Percentiles rank a stretch among this genome's conserved stretches.
These are phyloP conservation scores for Lycaena phlaeas DNA, from an alignment of 2,888 invertebrate species.

Conservation along the genomic window DNA sequence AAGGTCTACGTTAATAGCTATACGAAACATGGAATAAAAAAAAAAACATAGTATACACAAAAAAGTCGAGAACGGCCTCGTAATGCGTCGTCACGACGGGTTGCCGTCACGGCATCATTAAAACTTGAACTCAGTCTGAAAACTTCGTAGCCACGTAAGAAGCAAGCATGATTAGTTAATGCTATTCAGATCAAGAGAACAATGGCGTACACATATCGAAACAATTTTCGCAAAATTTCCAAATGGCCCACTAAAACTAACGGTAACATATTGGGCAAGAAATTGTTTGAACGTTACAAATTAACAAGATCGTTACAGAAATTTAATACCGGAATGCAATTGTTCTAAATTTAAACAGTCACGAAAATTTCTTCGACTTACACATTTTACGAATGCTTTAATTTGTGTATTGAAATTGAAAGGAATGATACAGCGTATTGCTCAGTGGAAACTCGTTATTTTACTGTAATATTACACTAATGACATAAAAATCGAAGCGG, in stretches of 20 bases:
- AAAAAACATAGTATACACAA: too few species aligned
- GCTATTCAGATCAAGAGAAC: neutral
- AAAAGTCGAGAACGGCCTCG: too few species aligned
- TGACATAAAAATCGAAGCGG: too few species aligned
- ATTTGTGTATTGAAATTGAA: neutral
- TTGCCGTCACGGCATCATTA: too few species aligned
- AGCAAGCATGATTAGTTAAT: slow-evolving; percentile 4
- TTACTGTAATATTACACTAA: too few species aligned
- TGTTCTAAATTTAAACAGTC: slow-evolving; percentile 13
- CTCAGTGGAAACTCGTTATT: too few species aligned
- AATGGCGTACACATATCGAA: slow-evolving; percentile 6
- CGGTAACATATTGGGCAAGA: slow-evolving; percentile 16
- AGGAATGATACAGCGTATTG: neutral
- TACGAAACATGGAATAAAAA: too few species aligned
- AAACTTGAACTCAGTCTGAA: too few species aligned
- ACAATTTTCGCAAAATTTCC: slow-evolving; percentile 5
- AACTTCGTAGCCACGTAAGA: too few species aligned
- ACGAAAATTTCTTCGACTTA: slow-evolving; percentile 12
- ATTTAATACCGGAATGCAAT: slow-evolving; percentile 15
- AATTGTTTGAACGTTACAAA: slow-evolving; percentile 12
- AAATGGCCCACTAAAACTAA: slow-evolving; percentile 12
- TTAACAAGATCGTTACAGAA: slow-evolving; percentile 1
- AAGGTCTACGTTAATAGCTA: too few species aligned
- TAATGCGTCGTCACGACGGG: too few species aligned
- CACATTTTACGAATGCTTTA: neutral